These are phyloP conservation scores for Hylomyscus alleni DNA, from an alignment of 2,797 vertebrate genomes.

Conservation along the genomic window DNA sequence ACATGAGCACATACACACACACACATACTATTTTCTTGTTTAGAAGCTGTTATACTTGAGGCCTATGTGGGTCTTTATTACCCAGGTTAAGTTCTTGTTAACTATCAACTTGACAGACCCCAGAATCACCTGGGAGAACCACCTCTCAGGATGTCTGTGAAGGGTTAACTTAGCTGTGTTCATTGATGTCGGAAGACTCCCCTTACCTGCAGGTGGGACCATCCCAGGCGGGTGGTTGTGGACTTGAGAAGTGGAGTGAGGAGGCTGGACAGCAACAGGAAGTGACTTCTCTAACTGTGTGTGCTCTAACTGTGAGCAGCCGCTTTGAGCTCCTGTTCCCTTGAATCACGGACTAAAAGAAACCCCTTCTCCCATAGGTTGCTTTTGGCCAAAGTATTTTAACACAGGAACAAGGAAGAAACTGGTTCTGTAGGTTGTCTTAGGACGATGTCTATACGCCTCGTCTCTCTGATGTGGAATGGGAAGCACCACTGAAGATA, in stretches of 20 bases:
- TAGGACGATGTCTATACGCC: neutral
- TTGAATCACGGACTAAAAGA: neutral
- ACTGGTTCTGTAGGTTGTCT: neutral
- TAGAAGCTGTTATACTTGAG: neutral
- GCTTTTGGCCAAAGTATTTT: neutral
- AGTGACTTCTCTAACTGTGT: neutral
- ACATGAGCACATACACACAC: neutral
- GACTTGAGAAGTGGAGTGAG: neutral
- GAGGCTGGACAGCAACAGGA: neutral
- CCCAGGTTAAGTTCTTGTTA: neutral
- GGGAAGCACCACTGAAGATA: too few relatives aligned
- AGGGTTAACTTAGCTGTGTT: neutral
- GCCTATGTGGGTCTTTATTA: neutral
- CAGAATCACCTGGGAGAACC: neutral
- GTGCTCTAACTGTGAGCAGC: neutral
- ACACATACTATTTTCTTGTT: neutral
- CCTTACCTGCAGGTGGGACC: neutral
- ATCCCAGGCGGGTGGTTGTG: neutral
- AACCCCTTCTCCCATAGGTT: neutral
- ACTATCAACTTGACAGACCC: neutral
- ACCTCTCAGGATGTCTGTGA: neutral
- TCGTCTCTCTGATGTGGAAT: too few relatives aligned
- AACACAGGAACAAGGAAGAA: neutral
- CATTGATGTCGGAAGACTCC: neutral
- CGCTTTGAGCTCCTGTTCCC: neutral